Evolutionary conservation across 1,140 invertebrate species (phyloP).

Genomic region (Monomorium pharaonis): DNA sequence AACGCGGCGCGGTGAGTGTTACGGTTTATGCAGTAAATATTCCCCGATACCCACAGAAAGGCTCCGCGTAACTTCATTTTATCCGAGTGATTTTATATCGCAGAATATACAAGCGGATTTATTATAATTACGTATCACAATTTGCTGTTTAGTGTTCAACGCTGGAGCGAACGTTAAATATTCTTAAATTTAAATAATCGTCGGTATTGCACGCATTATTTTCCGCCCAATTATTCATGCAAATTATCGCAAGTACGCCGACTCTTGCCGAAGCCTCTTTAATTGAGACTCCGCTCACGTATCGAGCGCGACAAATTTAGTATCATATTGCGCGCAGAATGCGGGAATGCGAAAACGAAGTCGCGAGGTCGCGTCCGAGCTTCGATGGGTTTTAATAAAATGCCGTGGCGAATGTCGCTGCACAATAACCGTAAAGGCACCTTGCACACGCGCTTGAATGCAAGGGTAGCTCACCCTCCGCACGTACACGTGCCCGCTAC

Average conservation of each 20-base stretch:
- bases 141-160: background rate
- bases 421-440: slow-evolving; percentile 71
- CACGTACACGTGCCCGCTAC: slow-evolving; percentile 71
- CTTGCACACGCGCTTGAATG: slow-evolving; percentile 67
- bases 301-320: slow-evolving; percentile 28
- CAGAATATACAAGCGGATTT: background rate
- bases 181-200: background rate
- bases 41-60: background rate
- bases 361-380: slow-evolving; percentile 14
- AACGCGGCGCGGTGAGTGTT: slow-evolving; percentile 27
- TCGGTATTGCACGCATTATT: background rate
- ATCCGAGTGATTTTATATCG: background rate
- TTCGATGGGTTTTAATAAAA: slow-evolving; percentile 67
- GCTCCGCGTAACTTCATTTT: background rate
- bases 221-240: background rate
- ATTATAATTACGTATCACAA: background rate
- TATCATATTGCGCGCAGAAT: slow-evolving; percentile 25
- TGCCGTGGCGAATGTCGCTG: slow-evolving; percentile 70
- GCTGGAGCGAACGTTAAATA: background rate
- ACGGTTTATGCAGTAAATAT: slow-evolving; percentile 32
- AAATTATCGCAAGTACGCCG: background rate
- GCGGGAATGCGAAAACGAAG: slow-evolving; percentile 22
- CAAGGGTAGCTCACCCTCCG: slow-evolving; percentile 66
- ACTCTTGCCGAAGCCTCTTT: background rate
- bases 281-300: slow-evolving; percentile 24